These are phyloP conservation scores for Phortica okadai DNA, from an alignment of 2,888 invertebrate species.

Conservation along the genomic window DNA sequence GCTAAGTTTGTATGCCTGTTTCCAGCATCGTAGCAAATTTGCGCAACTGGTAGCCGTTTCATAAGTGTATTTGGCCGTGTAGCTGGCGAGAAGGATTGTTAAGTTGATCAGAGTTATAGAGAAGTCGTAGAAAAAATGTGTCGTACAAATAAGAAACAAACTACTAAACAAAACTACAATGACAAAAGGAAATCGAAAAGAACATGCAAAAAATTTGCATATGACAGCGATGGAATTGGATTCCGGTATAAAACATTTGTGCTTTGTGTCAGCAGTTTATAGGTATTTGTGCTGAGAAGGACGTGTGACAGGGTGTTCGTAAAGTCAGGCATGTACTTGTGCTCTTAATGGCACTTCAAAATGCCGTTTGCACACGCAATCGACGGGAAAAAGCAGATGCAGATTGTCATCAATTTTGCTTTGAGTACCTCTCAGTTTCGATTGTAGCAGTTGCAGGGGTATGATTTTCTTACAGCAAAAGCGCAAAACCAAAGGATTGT, in stretches of 20 bases:
- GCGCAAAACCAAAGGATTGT: not conserved
- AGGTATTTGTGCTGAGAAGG: not conserved
- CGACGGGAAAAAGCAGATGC: constrained; percentile 20
- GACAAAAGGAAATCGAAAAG: constrained; percentile 28
- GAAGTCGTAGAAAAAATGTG: not conserved
- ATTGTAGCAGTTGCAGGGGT: too few species aligned
- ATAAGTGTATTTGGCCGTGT: constrained; percentile 68
- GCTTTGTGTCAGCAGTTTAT: constrained; percentile 15
- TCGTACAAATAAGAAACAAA: constrained; percentile 14
- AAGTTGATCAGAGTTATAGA: not conserved
- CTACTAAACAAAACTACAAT: constrained; percentile 7
- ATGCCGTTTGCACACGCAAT: constrained; percentile 33
- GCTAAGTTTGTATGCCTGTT: constrained; percentile 84
- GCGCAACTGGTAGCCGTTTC: constrained; percentile 74
- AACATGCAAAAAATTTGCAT: constrained; percentile 37
- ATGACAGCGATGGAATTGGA: constrained; percentile 33
- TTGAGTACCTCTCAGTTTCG: constrained; percentile 4
- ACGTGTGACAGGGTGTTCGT: not conserved
- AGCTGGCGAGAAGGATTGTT: constrained; percentile 52
- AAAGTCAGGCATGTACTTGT: not conserved
- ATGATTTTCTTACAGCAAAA: not conserved
- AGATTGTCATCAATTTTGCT: constrained; percentile 40
- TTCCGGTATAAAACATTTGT: constrained; percentile 4
- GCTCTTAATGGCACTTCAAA: constrained; percentile 36
- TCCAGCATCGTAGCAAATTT: constrained; percentile 74